phyloP scores from a whole-genome alignment of 37 sponge, comb jelly and placozoan genomes.

The Dysidea cf. avara region DNA sequence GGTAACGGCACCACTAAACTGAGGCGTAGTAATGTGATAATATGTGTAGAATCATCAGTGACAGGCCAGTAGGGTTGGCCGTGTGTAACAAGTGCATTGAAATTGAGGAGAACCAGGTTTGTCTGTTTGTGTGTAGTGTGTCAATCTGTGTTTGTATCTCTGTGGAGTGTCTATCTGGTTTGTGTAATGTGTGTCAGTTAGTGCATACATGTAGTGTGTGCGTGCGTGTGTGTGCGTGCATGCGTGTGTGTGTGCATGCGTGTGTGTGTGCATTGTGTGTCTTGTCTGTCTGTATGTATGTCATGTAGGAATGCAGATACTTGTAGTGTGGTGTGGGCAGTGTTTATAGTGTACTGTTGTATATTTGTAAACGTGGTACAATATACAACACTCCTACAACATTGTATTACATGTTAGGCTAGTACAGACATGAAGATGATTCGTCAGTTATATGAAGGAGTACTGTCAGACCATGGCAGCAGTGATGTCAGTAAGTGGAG shows the following conservation, averaged over 20 bases:
- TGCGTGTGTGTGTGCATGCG: conserved; percentile 19
- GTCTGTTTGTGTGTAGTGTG: no score
- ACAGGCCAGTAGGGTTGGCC: conserved; percentile 22
- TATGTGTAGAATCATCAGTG: conserved; percentile 13
- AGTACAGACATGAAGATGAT: no score
- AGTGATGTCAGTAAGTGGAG: not conserved
- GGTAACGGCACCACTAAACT: conserved; percentile 10
- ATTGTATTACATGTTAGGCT: no score
- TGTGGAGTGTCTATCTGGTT: not conserved
- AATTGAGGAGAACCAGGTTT: conserved; percentile 39
- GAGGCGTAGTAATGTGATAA: not conserved
- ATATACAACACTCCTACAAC: no score
- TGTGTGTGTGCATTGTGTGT: not conserved
- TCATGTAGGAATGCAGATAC: no score
- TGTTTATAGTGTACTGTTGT: no score
- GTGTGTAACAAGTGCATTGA: conserved; percentile 47
- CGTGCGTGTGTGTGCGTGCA: conserved; percentile 13
- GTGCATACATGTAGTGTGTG: not conserved
- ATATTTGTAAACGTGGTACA: no score
- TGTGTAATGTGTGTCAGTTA: not conserved
- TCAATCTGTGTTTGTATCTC: not conserved
- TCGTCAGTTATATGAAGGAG: conserved; percentile 1
- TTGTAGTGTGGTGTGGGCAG: no score
- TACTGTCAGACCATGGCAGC: not conserved
- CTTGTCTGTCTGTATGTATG: no score